A percentile compares a stretch with the other conserved stretches of the same genome.
Conservation (phyloP, 1,140 invertebrate species). For the Trichonephila clavata region DNA sequence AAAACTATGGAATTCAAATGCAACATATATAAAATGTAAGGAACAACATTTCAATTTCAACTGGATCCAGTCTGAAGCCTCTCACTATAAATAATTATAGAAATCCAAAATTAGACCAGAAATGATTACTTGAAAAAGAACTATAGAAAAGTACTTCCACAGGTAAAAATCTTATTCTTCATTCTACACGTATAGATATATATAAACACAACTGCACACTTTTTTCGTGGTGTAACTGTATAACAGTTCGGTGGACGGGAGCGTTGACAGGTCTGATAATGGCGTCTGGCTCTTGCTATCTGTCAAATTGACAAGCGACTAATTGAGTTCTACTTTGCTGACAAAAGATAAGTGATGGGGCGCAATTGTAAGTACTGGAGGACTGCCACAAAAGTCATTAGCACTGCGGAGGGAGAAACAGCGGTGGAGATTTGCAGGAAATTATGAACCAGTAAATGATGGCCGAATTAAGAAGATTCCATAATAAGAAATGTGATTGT, state of each 20-base stretch:
- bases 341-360: constrained; percentile 52
- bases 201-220: background rate
- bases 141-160: background rate
- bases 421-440: background rate
- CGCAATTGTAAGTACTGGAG: background rate
- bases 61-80: no score
- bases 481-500: no score
- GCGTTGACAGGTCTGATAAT: constrained; percentile 27
- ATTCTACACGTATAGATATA: background rate
- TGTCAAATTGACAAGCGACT: constrained; percentile 69
- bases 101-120: no score
- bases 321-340: constrained; percentile 70
- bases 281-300: constrained; percentile 46
- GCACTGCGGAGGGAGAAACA: background rate
- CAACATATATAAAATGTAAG: no score
- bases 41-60: no score
- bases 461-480: no score
- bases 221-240: background rate
- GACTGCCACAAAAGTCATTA: constrained; percentile 33
- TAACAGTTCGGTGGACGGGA: background rate
- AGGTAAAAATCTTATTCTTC: constrained; percentile 10
- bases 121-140: background rate
- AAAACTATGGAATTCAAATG: no score
- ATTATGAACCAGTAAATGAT: background rate
- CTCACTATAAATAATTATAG: no score